Evolutionary conservation across 2,888 invertebrate genomes (phyloP), one percentile per base, ranked within the genome.

Genomic region (Elmis aenea): DNA sequence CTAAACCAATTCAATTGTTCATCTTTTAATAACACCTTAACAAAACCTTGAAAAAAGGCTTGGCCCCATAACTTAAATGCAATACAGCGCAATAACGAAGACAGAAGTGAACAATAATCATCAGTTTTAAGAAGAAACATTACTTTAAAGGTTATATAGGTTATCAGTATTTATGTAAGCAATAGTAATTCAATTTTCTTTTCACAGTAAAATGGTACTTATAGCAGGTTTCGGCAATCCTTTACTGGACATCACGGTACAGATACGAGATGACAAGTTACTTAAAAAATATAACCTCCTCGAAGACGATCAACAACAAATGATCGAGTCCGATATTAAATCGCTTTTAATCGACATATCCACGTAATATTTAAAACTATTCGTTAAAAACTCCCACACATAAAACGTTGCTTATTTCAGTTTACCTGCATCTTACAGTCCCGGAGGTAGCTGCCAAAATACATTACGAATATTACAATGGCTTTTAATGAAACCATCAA

Each of bases 361-460:
- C 9, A 25, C 9, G 10, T 20, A 21, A 16, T 12, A 27, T 5
- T 23, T 8, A 23, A 23, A 23, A 23, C n/a, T n/a, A n/a, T n/a
- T n/a, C n/a, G n/a, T n/a, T n/a, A n/a, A n/a, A n/a, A n/a, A n/a
- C n/a, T n/a, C n/a, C n/a, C n/a, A n/a, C n/a, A n/a, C n/a, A n/a
- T n/a, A n/a, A n/a, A n/a, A n/a, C n/a, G n/a, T n/a, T 18, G 18
- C 18, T 10, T 3, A 12, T 9, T 25, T 10, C 8, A 26, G 13
- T 26, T 4, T 5, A 12, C 11, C 1, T 4, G 36, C 51, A 15
- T 42, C 51, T 18, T 42, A 46, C 24, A 56, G 52, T 20, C 51
- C 66, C 6, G 75, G 75, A 4, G 75, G 75, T 2, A 69, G 71
- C 13, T 68, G 69, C 5, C 66, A 74, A 44, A 75, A 75, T 51